These are phyloP conservation scores for Vireo altiloquus DNA, from an alignment of 2,113 vertebrate genomes.

Conservation along the genomic window DNA sequence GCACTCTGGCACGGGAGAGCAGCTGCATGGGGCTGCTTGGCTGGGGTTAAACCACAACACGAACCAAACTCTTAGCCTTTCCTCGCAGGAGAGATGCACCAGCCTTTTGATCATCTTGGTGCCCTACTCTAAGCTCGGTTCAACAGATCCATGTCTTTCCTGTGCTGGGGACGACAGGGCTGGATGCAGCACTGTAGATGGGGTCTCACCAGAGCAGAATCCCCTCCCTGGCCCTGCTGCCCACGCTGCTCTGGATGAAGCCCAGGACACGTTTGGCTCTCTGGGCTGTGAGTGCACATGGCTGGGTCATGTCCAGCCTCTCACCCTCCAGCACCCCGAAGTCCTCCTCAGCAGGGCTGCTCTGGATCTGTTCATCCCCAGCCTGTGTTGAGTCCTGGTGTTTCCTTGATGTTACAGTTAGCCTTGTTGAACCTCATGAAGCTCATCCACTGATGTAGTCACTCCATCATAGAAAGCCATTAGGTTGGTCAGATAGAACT, in stretches of 20 bases:
- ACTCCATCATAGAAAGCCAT: background rate
- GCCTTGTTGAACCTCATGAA: background rate
- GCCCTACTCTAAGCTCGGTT: background rate
- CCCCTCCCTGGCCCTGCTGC: background rate
- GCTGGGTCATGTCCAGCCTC: background rate
- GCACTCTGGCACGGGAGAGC: background rate
- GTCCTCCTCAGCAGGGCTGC: rapidly evolving
- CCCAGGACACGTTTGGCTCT: background rate
- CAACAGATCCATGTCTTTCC: background rate
- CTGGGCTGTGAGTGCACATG: background rate
- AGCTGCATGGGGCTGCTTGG: background rate
- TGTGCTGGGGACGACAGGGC: background rate
- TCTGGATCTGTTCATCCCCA: background rate
- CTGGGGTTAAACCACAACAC: background rate
- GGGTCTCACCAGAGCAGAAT: background rate
- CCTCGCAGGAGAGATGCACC: background rate
- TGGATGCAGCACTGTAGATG: background rate
- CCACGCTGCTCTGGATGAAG: background rate
- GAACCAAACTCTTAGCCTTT: background rate
- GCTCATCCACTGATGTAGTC: background rate
- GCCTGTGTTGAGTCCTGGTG: background rate
- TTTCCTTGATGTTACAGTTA: background rate
- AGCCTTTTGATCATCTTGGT: background rate
- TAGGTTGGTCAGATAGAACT: background rate
- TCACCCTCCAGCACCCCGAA: background rate